Evolutionary conservation across 2,113 vertebrate species (phyloP), one percentile per base, ranked within the genome.

Genomic region (rabbit (Oryctolagus cuniculus)): DNA sequence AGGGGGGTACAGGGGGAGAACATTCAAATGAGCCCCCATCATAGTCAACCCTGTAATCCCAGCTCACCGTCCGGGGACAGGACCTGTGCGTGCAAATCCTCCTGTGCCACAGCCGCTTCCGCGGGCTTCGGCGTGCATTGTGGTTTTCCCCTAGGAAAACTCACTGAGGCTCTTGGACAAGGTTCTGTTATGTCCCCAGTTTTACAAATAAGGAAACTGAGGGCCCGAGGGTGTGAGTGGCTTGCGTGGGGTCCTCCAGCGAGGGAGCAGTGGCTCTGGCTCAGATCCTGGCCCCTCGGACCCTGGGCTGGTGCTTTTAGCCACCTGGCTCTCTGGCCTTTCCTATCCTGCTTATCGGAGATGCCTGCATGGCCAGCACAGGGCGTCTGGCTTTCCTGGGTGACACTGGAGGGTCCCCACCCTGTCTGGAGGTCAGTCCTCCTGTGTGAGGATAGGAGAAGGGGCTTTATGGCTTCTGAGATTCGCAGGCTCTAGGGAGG

Each of bases 221-320:
- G 70, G 34, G 11, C 7, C 31, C 63, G 34, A 61, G 49, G 58
- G 22, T 15, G 1, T 25, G 36, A 44, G 36, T n/a, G 9, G 6
- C 13, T 25, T n/a, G 7, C 1, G 31, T 44, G 49, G 38, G 13
- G 1, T 10, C 36, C 49, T 51, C 36, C 4, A 27, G 19, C 0
- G 5, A 69, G 27, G n/a, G 85, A 61, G 25, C 34, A 3, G 10
- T 22, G 19, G 29, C 3, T 6, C 8, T 38, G 21, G 63, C 6
- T 73, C 63, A 29, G 36, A 67, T 4, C 6, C 38, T 31, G 4
- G 29, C 27, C 21, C 49, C 61, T 80, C 11, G 31, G 21, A 15
- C 24, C 49, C 19, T 44, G 17, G 15, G 9, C 34, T 64, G 17
- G 29, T 64, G 17, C 34, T 64, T 16, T 27, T 4, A 74, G 7